phyloP scores from a whole-genome alignment of 2,113 vertebrate genomes.

The Stigmatopora argus region DNA sequence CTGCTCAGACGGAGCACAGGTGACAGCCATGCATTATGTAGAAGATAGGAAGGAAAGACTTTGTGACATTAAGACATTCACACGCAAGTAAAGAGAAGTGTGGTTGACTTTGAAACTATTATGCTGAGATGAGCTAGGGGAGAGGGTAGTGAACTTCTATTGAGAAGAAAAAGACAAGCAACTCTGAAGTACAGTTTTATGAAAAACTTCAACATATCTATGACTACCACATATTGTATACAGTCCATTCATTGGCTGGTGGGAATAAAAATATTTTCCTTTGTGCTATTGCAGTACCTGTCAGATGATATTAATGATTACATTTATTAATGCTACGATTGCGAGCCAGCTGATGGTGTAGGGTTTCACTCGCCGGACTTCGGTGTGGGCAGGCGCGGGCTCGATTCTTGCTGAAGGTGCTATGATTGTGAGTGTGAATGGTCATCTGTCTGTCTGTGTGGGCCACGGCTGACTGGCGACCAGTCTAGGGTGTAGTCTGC shows the following conservation, averaged over 20 bases:
- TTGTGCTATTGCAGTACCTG: not conserved
- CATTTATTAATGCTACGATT: not conserved
- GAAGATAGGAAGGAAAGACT: constrained; percentile 36
- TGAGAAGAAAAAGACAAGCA: not conserved
- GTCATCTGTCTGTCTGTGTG: no score
- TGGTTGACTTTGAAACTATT: constrained; percentile 33
- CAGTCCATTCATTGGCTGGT: not conserved
- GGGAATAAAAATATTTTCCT: not conserved
- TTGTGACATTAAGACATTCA: constrained; percentile 62
- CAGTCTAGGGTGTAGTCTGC: no score
- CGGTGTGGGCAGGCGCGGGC: no score
- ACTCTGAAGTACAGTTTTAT: not conserved
- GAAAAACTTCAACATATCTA: not conserved
- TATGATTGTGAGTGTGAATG: no score
- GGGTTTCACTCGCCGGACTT: no score
- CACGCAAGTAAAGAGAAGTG: constrained; percentile 35
- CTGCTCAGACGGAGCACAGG: constrained; percentile 59
- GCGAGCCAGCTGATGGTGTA: no score
- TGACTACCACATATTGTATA: not conserved
- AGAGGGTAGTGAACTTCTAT: constrained; percentile 7
- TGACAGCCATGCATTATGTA: constrained; percentile 69
- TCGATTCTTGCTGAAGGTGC: no score
- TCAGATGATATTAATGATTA: not conserved
- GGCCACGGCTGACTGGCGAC: no score
- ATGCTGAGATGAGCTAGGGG: constrained; percentile 22